Evolutionary conservation across 2,888 invertebrate genomes (phyloP), one percentile per base, ranked within the genome.

Genomic region (Bugula neritina): DNA sequence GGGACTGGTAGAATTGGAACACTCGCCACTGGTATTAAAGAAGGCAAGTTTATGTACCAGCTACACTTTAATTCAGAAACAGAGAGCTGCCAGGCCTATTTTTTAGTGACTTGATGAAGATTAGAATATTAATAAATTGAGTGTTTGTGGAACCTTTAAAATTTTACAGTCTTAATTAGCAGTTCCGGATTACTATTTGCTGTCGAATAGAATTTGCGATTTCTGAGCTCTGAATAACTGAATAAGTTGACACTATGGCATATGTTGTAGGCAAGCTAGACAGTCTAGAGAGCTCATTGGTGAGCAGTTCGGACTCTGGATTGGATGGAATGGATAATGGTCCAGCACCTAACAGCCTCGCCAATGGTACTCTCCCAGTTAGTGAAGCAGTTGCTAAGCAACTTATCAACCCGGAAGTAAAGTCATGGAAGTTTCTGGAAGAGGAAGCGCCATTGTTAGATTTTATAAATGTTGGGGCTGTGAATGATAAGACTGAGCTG

Each of bases 381-480:
- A 5, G n/a, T 10, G 70, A 70, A 5, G 70, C 70, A 13, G 52
- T 70, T 1, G 70, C 70, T 2, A n/a, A 43, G 52, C 25, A 54
- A 23, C 2, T 35, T 5, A 54, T 70, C 27, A 43, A 29, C 25
- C 70, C 70, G 2, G 43, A 43, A 23, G 52, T 70, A 3, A 43
- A 54, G 25, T 70, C 43, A n/a, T 70, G 70, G 70, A 54, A 29
- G 27, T 70, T 70, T 54, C 3, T 63, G n/a, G 63, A 63, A 31
- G 63, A 63, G 27, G 63, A 63, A 27, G 63, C 63, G 3, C 63
- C 63, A 10, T 27, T 63, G 13, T 31, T 63, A 63, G 63, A 63
- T 5, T 63, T 63, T 27, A 63, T 63, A 27, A 63, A 63, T 31
- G 63, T 31, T 34, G 63, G 63, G n/a, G 63, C 63, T 63, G 25